Evolutionary conservation across 2,888 invertebrate genomes (phyloP), one percentile per base, ranked within the genome.

Genomic region (Pachliopta kotzebuea): DNA sequence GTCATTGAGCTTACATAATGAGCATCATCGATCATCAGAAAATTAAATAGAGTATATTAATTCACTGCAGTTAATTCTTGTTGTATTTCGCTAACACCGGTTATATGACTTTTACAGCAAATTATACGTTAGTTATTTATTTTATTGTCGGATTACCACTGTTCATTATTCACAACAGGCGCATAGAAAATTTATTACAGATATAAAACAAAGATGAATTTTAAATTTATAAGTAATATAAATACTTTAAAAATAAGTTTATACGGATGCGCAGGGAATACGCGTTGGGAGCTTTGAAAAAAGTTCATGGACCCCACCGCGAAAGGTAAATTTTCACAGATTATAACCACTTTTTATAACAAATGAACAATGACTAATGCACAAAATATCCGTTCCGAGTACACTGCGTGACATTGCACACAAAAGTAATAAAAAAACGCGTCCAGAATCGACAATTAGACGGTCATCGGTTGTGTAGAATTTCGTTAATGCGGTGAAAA

Each of bases 381-480:
- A 69, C 76, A 75, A 87, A 89, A 86, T 83, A 87, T 85, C 79
- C 78, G 77, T 90, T 90, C 90, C 81, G 78, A 82, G 90, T 86
- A 90, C 80, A 80, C 77, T 77, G 77, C 81, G 80, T 83, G 82
- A 85, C 82, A 84, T 78, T 79, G 82, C 84, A 84, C 84, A 79
- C 83, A 84, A 84, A 85, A 85, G 65, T 84, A 83, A 83, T 80
- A 85, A 85, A 45, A 83, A 79, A 76, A 74, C 84, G 79, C 78
- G 78, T 64, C 68, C 77, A 73, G 90, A 86, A 90, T 90, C 75
- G 74, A 73, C 79, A 89, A 90, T 85, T 77, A 75, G 75, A 72
- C 69, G 73, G 73, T 76, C 67, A 69, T 69, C 72, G 74, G 70
- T 70, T 71, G 78, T 71, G 77, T 77, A 77, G 83, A 83, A 84